Evolutionary conservation across 2,113 vertebrate species (phyloP), one percentile per base, ranked within the genome.

Genomic region (Drymodes brunneopygia): DNA sequence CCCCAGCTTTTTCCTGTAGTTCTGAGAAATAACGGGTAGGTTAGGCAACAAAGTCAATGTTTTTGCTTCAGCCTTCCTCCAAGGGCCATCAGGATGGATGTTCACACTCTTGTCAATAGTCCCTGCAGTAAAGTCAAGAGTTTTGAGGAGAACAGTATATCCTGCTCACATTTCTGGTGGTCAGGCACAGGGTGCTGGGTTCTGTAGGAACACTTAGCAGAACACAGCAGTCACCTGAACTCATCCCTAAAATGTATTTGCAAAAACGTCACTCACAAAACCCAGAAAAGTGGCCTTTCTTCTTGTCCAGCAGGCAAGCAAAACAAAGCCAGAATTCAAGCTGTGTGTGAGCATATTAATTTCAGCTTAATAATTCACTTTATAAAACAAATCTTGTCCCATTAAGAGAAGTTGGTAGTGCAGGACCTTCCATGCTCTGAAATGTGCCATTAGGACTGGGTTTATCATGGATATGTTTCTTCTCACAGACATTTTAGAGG

Each of bases 21-120:
- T 70, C 28, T 15, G 6, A 66, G 51, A 81, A 83, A 60, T 4
- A 22, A 22, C 0, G 0, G 25, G 12, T 19, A 36, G 22, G 6
- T 35, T 24, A 62, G 44, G 31, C 17, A 60, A 36, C 2, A 2
- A 77, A 74, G 61, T 10, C 47, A 24, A 18, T 20, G 29, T 2
- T 62, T 83, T 64, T 66, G 17, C 29, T 73, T n/a, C 56, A 73
- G 50, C 57, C 64, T 83, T 81, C 28, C 58, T 61, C 33, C 40
- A 31, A 29, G 11, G 17, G n/a, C 65, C 47, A 67, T 22, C n/a
- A 79, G 19, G 45, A 66, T 13, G 4, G 51, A 77, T 31, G 14
- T 6, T 72, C 38, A 33, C 27, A 12, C 0, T 0, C 31, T 65
- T 69, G 82, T 33, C 70, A 72, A 4, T 1, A 44, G 29, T 47